These are phyloP conservation scores for Gephyroberyx darwinii DNA, from an alignment of 2,797 vertebrate species.

Conservation along the genomic window DNA sequence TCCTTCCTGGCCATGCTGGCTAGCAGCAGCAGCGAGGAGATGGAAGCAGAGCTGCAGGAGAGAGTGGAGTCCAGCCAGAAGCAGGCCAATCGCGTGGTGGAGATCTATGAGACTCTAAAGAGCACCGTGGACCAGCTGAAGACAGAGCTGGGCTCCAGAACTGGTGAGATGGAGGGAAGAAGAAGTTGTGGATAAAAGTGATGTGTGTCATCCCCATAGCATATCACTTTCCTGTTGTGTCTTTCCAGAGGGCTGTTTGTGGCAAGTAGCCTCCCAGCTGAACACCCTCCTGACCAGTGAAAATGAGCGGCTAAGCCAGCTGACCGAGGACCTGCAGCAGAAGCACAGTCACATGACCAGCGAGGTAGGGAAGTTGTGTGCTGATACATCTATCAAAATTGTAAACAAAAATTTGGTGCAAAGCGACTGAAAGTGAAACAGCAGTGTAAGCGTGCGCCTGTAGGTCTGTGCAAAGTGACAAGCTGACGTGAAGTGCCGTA, in stretches of 20 bases:
- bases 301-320: conserved; percentile 88
- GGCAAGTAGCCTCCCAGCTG: conserved; percentile 75
- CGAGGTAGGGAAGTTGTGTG: conserved; percentile 80
- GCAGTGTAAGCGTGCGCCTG: background rate
- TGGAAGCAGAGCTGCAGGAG: conserved; percentile 95
- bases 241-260: conserved; percentile 72
- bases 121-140: conserved; percentile 78
- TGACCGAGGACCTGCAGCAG: conserved; percentile 91
- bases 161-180: conserved; percentile 50
- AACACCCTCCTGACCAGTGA: conserved; percentile 88
- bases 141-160: conserved; percentile 70
- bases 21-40: conserved; percentile 96
- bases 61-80: conserved; percentile 91
- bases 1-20: conserved; percentile 96
- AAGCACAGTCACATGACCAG: conserved; percentile 94
- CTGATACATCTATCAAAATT: background rate
- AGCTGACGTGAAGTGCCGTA: too few relatives aligned
- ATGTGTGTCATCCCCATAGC: background rate
- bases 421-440: background rate
- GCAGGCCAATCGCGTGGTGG: conserved; percentile 88
- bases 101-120: conserved; percentile 89
- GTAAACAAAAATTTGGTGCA: too few relatives aligned
- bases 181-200: background rate
- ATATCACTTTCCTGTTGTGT: conserved; percentile 17
- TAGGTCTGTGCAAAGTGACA: too few relatives aligned